Evolutionary conservation across 2,113 vertebrate species (phyloP).

Genomic region (Microcebus lehilahytsara): DNA sequence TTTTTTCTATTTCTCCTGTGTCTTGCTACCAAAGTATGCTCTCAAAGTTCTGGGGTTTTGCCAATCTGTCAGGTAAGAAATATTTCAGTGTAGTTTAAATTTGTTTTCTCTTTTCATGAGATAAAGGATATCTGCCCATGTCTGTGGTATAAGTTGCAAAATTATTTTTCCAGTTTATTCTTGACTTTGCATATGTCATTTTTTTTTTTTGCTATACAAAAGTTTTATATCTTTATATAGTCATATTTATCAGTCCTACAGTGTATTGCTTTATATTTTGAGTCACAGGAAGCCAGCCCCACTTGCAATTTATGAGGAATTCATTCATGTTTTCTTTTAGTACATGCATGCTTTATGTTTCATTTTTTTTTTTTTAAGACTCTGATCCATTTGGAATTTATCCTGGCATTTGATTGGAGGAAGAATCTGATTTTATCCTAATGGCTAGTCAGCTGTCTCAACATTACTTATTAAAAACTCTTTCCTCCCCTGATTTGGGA

Average conservation of each 20-base stretch:
- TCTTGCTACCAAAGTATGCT: neutral
- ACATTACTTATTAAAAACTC: neutral
- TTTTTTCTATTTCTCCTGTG: neutral
- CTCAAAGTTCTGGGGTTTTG: neutral
- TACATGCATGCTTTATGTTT: neutral
- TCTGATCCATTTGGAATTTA: neutral
- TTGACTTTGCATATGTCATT: neutral
- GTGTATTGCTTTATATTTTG: slow-evolving; percentile 24
- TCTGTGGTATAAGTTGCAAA: neutral
- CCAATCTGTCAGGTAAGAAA: neutral
- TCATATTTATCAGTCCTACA: neutral
- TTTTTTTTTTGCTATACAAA: neutral
- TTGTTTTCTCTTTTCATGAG: slow-evolving; percentile 39
- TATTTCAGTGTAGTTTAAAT: slow-evolving; percentile 8
- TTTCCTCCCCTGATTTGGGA: neutral
- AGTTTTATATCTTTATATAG: neutral
- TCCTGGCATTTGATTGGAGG: slow-evolving; percentile 25
- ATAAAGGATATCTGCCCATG: neutral
- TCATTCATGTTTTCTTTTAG: slow-evolving; percentile 17
- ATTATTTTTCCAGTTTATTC: neutral
- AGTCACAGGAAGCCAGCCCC: neutral
- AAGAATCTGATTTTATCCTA: slow-evolving; percentile 13
- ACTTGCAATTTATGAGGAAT: neutral
- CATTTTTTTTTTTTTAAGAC: neutral
- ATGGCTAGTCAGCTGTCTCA: neutral